Conservation (phyloP, 2,113 vertebrate species). For the Empidonax alnorum region DNA sequence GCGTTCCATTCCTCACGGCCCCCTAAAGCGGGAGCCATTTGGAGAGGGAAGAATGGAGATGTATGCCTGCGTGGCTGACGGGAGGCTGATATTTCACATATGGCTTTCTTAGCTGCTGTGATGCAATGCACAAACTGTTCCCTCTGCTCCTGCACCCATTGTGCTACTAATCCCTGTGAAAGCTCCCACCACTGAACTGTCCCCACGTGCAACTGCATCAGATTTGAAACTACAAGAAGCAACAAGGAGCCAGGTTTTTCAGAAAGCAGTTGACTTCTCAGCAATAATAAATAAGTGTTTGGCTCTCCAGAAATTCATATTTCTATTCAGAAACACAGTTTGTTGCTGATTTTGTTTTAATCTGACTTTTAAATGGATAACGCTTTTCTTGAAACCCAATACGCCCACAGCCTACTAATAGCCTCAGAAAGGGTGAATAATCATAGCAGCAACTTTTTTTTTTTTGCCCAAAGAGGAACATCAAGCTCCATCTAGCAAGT, state of each 20-base stretch:
- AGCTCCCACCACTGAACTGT: background rate
- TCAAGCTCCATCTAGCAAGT: background rate
- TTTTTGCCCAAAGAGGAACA: conserved; percentile 6
- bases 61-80: background rate
- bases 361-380: conserved; percentile 5
- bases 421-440: conserved; percentile 33
- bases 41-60: background rate
- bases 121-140: conserved; percentile 12
- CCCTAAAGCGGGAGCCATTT: background rate
- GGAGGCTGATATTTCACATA: conserved; percentile 29
- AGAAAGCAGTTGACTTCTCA: background rate
- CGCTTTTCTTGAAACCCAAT: background rate
- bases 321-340: background rate
- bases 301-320: background rate
- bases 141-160: background rate
- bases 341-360: background rate
- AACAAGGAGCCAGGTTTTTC: background rate
- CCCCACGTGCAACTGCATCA: background rate
- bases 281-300: background rate
- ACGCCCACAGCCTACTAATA: background rate
- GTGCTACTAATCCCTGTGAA: background rate
- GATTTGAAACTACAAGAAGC: background rate
- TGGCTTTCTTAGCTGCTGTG: conserved; percentile 20
- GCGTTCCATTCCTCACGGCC: background rate
- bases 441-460: conserved; percentile 3